These are phyloP conservation scores for Drosophila nebulosa DNA, from an alignment of 1,140 invertebrate species.

Conservation along the genomic window DNA sequence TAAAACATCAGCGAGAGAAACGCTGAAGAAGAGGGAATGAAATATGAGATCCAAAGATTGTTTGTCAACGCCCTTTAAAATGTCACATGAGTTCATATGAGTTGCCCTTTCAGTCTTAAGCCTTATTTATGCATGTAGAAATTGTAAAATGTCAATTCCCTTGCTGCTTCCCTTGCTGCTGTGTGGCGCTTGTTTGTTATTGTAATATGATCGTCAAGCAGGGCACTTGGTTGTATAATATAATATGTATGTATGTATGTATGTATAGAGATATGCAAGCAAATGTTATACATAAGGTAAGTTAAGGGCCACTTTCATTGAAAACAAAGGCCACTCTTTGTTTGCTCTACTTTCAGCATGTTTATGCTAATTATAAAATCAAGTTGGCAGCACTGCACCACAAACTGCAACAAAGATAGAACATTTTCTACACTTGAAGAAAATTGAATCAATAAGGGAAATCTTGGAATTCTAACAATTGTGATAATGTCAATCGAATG, in stretches of 20 bases:
- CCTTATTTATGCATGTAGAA: slow-evolving; percentile 59
- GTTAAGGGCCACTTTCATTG: slow-evolving; percentile 63
- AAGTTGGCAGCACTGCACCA: slow-evolving; percentile 57
- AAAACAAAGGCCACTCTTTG: slow-evolving; percentile 55
- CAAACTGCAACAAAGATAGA: neutral
- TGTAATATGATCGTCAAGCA: slow-evolving; percentile 64
- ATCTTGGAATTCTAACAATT: too few species aligned
- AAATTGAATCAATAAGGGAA: neutral
- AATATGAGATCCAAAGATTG: neutral
- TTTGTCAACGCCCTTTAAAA: slow-evolving; percentile 50
- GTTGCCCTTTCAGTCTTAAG: slow-evolving; percentile 28
- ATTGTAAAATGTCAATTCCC: slow-evolving; percentile 63
- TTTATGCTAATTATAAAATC: slow-evolving; percentile 66
- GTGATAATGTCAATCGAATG: too few species aligned
- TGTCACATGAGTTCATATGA: slow-evolving; percentile 7
- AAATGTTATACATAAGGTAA: slow-evolving; percentile 22
- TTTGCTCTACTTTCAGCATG: slow-evolving; percentile 72
- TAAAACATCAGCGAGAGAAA: too few species aligned
- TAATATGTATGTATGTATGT: slow-evolving; percentile 6
- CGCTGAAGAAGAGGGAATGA: neutral
- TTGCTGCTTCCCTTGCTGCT: slow-evolving; percentile 1
- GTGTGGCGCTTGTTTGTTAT: slow-evolving; percentile 61
- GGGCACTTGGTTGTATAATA: slow-evolving; percentile 42
- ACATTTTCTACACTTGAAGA: neutral
- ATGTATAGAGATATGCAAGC: slow-evolving; percentile 26